phyloP scores from a whole-genome alignment of 2,888 invertebrate species.

The Campoplex nolae region DNA sequence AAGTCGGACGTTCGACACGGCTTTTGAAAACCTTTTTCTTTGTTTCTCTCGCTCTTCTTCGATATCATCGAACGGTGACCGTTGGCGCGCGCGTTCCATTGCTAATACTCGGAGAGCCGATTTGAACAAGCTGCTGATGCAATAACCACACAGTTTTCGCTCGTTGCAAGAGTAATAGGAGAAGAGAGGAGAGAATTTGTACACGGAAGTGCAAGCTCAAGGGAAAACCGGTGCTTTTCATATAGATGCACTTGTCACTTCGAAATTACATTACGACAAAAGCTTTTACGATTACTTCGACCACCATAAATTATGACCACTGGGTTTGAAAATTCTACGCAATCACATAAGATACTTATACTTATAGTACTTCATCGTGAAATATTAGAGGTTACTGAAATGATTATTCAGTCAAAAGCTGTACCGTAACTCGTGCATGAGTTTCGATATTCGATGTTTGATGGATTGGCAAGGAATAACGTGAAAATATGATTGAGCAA shows the following conservation, averaged over 20 bases:
- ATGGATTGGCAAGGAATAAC: too few relatives aligned
- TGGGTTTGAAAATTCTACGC: not conserved
- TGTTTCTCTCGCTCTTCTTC: not conserved
- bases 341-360: not conserved
- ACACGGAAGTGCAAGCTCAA: not conserved
- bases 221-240: conserved; percentile 7
- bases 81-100: conserved; percentile 33
- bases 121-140: conserved; percentile 51
- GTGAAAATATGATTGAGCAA: too few relatives aligned
- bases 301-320: not conserved
- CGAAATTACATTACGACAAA: not conserved
- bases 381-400: too few relatives aligned
- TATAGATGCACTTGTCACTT: conserved; percentile 15
- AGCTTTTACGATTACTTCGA: not conserved
- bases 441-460: too few relatives aligned
- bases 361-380: not conserved
- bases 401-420: too few relatives aligned
- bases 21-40: not conserved
- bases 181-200: not conserved
- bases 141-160: conserved; percentile 58
- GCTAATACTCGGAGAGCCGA: conserved; percentile 53
- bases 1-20: not conserved
- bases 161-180: conserved; percentile 26
- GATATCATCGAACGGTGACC: not conserved
- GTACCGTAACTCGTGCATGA: too few relatives aligned